Evolutionary conservation across 2,113 vertebrate genomes (phyloP).

Genomic region (Ochotona princeps): DNA sequence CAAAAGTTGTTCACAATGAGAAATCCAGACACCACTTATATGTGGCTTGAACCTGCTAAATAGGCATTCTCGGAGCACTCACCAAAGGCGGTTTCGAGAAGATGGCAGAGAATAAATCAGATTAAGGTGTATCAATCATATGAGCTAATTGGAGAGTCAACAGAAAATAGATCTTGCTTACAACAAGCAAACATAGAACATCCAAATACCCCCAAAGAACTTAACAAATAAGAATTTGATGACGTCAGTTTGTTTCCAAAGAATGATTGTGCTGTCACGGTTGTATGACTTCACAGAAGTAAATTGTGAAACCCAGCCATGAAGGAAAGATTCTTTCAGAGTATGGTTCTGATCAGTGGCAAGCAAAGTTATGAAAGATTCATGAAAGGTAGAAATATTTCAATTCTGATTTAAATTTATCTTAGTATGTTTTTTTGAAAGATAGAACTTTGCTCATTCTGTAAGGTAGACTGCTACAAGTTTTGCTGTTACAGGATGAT

Average conservation of each 20-base stretch:
- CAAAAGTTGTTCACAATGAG: neutral
- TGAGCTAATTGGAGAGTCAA: constrained; percentile 15
- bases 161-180: constrained; percentile 34
- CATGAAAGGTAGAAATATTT: constrained; percentile 62
- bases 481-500: neutral
- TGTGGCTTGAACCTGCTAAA: neutral
- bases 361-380: constrained; percentile 58
- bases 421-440: constrained; percentile 17
- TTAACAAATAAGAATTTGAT: constrained; percentile 50
- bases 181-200: constrained; percentile 38
- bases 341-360: constrained; percentile 40
- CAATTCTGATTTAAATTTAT: constrained; percentile 36
- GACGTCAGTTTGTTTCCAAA: constrained; percentile 62
- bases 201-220: neutral
- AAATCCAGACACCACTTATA: neutral
- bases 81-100: constrained; percentile 21
- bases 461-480: constrained; percentile 32
- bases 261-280: constrained; percentile 54
- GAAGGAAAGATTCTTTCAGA: constrained; percentile 41
- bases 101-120: neutral
- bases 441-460: constrained; percentile 35
- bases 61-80: neutral
- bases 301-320: neutral
- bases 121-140: neutral
- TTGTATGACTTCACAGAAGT: constrained; percentile 60